Evolutionary conservation across 2,113 vertebrate genomes (phyloP).

Genomic region (Siniperca chuatsi): DNA sequence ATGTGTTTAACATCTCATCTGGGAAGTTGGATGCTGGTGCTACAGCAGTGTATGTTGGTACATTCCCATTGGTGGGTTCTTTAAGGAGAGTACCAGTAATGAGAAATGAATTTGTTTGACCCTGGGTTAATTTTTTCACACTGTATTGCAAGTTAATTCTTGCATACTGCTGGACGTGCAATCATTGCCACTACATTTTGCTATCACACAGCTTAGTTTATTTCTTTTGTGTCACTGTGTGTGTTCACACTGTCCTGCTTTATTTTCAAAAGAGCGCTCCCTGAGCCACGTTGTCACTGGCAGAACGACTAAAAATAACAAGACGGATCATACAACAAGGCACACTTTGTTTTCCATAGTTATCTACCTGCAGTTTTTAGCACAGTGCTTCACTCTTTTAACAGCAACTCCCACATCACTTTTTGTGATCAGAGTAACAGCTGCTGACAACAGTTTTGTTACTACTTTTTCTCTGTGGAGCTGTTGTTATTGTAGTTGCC

Average conservation of each 20-base stretch:
- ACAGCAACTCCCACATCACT: conserved; percentile 10
- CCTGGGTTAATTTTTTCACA: not conserved
- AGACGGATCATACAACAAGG: conserved; percentile 43
- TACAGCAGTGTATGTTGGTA: not conserved
- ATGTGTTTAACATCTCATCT: conserved; percentile 12
- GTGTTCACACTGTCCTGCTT: conserved; percentile 32
- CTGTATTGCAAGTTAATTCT: not conserved
- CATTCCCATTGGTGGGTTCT: not conserved
- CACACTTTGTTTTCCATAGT: conserved; percentile 58
- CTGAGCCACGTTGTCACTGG: conserved; percentile 40
- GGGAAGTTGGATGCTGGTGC: not conserved
- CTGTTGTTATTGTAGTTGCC: too few species aligned
- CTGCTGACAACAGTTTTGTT: conserved; percentile 8
- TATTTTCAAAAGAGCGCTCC: conserved; percentile 57
- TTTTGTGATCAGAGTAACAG: conserved; percentile 1
- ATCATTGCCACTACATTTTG: not conserved
- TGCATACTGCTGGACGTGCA: not conserved
- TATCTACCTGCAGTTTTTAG: conserved; percentile 58
- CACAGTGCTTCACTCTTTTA: conserved; percentile 12
- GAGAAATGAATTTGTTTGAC: not conserved
- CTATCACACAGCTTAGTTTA: not conserved
- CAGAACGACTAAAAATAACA: conserved; percentile 71
- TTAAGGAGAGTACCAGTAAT: not conserved
- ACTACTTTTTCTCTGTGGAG: not conserved
- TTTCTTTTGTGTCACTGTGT: not conserved